Evolutionary conservation across 2,888 invertebrate species (phyloP), one percentile per base, ranked within the genome.

Genomic region (Portevinia maculata): DNA sequence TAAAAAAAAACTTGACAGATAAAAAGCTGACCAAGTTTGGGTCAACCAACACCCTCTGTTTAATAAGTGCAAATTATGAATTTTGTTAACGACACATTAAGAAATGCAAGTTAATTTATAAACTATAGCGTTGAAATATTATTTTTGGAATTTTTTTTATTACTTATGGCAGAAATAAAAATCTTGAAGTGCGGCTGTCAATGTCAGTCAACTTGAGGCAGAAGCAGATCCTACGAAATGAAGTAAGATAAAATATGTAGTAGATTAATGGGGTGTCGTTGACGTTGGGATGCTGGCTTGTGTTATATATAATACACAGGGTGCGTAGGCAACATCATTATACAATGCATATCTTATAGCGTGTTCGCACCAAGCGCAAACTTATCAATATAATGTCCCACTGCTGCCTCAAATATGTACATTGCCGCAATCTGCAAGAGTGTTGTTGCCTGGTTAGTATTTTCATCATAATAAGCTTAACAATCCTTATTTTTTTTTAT

Each of bases 181-280:
- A 74, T 39, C 60, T 78, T 13, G 46, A 53, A 73, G 46, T 73
- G 79, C 85, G 81, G 76, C 84, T 85, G 85, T 85, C 85, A 85
- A 85, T 81, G 74, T 78, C 85, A 84, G 44, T 78, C 76, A 67
- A 79, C 76, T 69, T n/a, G n/a, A n/a, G n/a, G n/a, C 75, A 44
- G 24, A 50, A n/a, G 48, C 59, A 74, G 74, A 83, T 28, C 30
- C 48, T 50, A 60, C 39, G 67, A 73, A 73, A 78, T 76, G 34
- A 59, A n/a, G n/a, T n/a, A n/a, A 78, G 60, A 62, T 83, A 67
- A 78, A 57, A 53, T 62, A 11, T 62, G 83, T 83, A 83, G 44
- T 83, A 83, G 83, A 83, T 52, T 11, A 21, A 8, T 19, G 9
- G 34, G 34, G 30, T 32, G 46, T 46, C 52, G 39, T 53, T 46